Evolutionary conservation across 2,888 invertebrate species (phyloP).

Genomic region (Philopedon plagiatum): DNA sequence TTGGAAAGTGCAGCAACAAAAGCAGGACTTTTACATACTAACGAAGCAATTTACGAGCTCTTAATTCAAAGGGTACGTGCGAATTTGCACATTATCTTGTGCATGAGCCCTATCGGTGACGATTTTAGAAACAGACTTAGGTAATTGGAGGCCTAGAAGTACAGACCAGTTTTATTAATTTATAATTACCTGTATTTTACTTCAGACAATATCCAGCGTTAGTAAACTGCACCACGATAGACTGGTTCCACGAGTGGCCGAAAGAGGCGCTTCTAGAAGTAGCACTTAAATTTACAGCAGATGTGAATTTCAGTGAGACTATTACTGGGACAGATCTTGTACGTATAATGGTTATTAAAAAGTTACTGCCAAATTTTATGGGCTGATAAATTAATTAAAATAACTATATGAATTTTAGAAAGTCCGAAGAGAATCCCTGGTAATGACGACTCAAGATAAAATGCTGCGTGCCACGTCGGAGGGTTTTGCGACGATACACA

Average conservation of each 20-base stretch:
- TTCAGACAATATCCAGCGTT: slow-evolving; percentile 87
- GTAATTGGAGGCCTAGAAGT: slow-evolving; percentile 11
- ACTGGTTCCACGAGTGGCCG: slow-evolving; percentile 94
- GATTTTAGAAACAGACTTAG: slow-evolving; percentile 74
- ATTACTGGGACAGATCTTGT: slow-evolving; percentile 75
- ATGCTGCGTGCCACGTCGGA: slow-evolving; percentile 79
- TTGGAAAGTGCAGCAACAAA: slow-evolving; percentile 74
- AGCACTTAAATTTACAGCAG: slow-evolving; percentile 84
- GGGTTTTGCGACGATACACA: slow-evolving; percentile 87
- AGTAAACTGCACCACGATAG: slow-evolving; percentile 89
- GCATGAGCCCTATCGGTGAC: slow-evolving; percentile 92
- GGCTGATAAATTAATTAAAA: too few relatives aligned
- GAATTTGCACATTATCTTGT: slow-evolving; percentile 85
- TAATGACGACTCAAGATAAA: slow-evolving; percentile 71
- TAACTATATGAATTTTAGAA: slow-evolving; percentile 59
- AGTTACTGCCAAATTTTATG: too few relatives aligned
- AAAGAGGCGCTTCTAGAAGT: slow-evolving; percentile 91
- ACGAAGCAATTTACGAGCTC: slow-evolving; percentile 81
- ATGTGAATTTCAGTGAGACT: slow-evolving; percentile 79
- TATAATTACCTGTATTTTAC: neutral
- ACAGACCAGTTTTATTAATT: too few relatives aligned
- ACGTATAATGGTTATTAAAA: slow-evolving; percentile 56
- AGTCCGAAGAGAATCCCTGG: slow-evolving; percentile 62
- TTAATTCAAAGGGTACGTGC: slow-evolving; percentile 83
- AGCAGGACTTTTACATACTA: slow-evolving; percentile 74